A percentile compares a stretch with the other conserved stretches of the same genome.
Evolutionary conservation across 2,113 vertebrate genomes (phyloP).

Genomic region (Chloebia gouldiae): DNA sequence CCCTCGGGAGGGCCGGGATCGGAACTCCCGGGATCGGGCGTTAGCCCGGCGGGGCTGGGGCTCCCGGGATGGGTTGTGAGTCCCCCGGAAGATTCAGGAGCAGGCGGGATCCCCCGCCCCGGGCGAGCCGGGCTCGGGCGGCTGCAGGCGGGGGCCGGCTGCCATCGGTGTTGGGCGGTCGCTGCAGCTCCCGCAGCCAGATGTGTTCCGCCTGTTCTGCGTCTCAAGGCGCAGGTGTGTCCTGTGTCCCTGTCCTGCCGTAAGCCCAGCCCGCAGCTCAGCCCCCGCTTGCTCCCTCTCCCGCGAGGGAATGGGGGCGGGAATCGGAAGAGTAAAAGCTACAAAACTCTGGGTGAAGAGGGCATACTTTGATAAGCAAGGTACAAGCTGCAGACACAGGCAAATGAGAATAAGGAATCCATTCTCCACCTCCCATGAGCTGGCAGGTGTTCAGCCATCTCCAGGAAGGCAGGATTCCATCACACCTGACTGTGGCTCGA

Average conservation of each 20-base stretch:
- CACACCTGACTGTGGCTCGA: accelerated
- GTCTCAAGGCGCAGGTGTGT: background rate
- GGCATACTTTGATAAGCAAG: background rate
- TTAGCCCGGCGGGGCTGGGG: too few species aligned
- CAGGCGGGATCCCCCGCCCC: too few species aligned
- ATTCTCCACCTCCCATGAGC: background rate
- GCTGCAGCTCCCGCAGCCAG: background rate
- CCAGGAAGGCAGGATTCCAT: background rate
- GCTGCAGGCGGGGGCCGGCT: background rate
- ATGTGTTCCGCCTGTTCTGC: background rate
- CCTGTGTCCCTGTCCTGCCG: background rate
- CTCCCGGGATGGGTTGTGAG: background rate
- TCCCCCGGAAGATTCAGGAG: background rate
- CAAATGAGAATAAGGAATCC: background rate
- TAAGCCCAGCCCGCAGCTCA: background rate
- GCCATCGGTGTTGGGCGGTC: accelerated
- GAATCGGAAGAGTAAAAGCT: background rate
- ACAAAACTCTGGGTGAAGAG: background rate
- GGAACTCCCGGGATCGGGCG: too few species aligned
- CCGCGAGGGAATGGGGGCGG: too few species aligned
- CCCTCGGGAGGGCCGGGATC: background rate
- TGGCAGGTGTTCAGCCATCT: background rate
- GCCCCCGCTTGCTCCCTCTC: background rate
- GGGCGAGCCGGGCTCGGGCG: background rate
- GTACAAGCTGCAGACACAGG: too few species aligned